phyloP scores from a whole-genome alignment of 1,140 invertebrate species.

The Anoplolepis gracilipes region DNA sequence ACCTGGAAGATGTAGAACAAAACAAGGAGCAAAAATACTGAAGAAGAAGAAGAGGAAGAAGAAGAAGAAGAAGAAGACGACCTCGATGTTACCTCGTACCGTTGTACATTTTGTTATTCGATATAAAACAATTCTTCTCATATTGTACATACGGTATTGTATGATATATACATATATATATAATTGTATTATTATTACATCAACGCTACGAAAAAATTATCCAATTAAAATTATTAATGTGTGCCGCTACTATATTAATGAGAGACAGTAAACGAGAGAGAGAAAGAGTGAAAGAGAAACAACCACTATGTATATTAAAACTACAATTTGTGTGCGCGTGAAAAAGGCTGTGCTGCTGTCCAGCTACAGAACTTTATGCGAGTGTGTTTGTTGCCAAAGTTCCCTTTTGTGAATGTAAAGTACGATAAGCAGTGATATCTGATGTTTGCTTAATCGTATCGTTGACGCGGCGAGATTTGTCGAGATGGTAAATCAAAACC shows the following conservation, averaged over 20 bases:
- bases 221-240: constrained; percentile 73
- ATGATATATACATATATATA: constrained; percentile 27
- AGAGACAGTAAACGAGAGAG: constrained; percentile 47
- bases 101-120: constrained; percentile 77
- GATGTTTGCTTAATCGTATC: constrained; percentile 43
- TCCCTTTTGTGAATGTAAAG: constrained; percentile 72
- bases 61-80: constrained; percentile 50
- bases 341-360: constrained; percentile 78
- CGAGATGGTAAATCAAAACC: constrained; percentile 19
- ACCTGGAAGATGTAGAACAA: not conserved
- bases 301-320: constrained; percentile 32
- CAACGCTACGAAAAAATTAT: constrained; percentile 68
- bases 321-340: constrained; percentile 64
- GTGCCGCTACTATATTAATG: constrained; percentile 68
- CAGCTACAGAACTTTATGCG: constrained; percentile 74
- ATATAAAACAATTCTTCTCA: constrained; percentile 65
- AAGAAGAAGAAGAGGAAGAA: constrained; percentile 44
- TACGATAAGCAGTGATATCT: constrained; percentile 72
- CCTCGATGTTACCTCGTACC: constrained; percentile 72
- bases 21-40: not conserved
- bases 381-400: constrained; percentile 83
- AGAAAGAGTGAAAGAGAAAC: constrained; percentile 16
- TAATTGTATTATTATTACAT: constrained; percentile 74
- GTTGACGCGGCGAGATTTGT: constrained; percentile 19
- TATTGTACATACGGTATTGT: constrained; percentile 72